phyloP scores from a whole-genome alignment of 1,140 invertebrate genomes.

The Nephotettix cincticeps region DNA sequence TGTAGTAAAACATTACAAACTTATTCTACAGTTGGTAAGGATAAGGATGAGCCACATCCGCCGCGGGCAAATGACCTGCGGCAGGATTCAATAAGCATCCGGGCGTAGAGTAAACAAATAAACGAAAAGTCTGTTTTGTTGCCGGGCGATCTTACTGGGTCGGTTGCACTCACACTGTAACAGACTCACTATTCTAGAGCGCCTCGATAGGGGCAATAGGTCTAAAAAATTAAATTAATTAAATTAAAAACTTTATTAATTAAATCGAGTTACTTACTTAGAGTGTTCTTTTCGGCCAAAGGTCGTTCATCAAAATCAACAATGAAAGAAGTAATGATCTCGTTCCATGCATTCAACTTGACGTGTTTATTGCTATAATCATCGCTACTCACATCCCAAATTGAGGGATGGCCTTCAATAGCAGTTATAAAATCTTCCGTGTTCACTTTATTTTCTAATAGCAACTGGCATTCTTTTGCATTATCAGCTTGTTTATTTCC shows the following conservation, averaged over 20 bases:
- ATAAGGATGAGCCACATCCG: too few species aligned
- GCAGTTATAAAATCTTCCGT: neutral
- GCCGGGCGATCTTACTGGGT: too few species aligned
- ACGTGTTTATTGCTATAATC: conserved; percentile 17
- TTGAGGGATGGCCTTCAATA: conserved; percentile 11
- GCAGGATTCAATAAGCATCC: too few species aligned
- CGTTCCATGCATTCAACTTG: conserved; percentile 11
- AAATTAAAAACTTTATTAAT: neutral
- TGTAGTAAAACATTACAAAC: too few species aligned
- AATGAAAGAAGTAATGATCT: conserved; percentile 11
- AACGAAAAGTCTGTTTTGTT: too few species aligned
- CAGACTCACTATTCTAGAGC: too few species aligned
- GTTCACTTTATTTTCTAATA: neutral
- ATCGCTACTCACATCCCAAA: conserved; percentile 1
- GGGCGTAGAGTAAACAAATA: too few species aligned
- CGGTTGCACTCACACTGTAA: too few species aligned
- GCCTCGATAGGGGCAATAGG: too few species aligned
- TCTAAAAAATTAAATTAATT: too few species aligned
- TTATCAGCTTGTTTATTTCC: neutral
- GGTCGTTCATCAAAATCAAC: conserved; percentile 12
- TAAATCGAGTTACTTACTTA: neutral
- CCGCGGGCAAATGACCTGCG: too few species aligned
- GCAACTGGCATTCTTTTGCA: conserved; percentile 7
- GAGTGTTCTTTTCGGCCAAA: conserved; percentile 12
- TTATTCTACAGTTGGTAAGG: too few species aligned